phyloP scores from a whole-genome alignment of 2,797 vertebrate genomes.

The Lates japonicus region DNA sequence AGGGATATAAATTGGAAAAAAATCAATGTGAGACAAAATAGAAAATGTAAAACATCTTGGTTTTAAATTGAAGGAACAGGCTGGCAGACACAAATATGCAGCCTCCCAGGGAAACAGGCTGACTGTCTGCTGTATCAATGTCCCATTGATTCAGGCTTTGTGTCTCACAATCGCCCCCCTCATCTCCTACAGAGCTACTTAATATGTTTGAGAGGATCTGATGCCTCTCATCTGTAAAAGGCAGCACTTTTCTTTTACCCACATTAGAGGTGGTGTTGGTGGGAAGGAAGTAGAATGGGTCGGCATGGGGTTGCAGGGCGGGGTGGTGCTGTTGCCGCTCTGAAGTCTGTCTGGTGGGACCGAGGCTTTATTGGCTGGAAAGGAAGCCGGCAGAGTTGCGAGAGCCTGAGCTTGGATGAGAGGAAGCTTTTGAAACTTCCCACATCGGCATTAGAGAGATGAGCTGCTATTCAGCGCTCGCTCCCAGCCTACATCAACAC shows the following conservation, averaged over 20 bases:
- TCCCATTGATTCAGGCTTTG: conserved; percentile 83
- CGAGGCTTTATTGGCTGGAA: conserved; percentile 79
- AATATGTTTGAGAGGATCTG: conserved; percentile 81
- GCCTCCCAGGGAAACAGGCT: conserved; percentile 68
- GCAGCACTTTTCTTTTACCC: conserved; percentile 73
- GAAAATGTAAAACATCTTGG: conserved; percentile 44
- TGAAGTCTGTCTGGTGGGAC: conserved; percentile 79
- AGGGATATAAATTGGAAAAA: not conserved
- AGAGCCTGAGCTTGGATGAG: conserved; percentile 89
- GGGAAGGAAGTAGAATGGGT: conserved; percentile 62
- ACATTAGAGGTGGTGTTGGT: conserved; percentile 76
- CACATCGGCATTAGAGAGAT: conserved; percentile 88
- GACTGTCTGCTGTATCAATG: conserved; percentile 79
- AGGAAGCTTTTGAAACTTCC: conserved; percentile 90
- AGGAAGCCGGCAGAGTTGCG: conserved; percentile 72
- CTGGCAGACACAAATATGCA: conserved; percentile 53
- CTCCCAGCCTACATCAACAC: conserved; percentile 61
- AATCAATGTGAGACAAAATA: conserved; percentile 25
- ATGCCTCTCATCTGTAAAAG: conserved; percentile 79
- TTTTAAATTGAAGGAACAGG: conserved; percentile 53
- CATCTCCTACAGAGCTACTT: conserved; percentile 81
- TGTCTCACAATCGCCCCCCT: conserved; percentile 71
- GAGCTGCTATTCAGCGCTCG: conserved; percentile 88
- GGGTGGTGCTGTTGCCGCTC: conserved; percentile 61
- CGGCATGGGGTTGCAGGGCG: conserved; percentile 58